These are phyloP conservation scores for Paedocypris sp. DNA, from an alignment of 2,113 vertebrate species.

Conservation along the genomic window DNA sequence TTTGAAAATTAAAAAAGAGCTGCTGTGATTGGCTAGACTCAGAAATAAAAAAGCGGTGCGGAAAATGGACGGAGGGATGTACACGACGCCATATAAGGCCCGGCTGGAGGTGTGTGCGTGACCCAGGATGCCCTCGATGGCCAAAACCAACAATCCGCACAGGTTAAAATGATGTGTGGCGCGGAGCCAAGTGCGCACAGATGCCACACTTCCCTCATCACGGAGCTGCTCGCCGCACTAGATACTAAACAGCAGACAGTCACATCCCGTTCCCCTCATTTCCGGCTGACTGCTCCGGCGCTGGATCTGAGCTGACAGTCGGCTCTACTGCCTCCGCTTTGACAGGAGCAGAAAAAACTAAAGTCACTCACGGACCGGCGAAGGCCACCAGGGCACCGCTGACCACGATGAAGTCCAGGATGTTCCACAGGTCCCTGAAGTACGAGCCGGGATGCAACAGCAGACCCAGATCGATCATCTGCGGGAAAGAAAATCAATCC, in stretches of 20 bases:
- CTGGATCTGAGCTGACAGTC: slow-evolving; percentile 26
- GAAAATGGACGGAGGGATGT: too few species aligned
- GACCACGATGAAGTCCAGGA: slow-evolving; percentile 98
- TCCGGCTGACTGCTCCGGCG: slow-evolving; percentile 17
- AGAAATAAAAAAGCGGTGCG: too few species aligned
- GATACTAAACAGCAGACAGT: slow-evolving; percentile 17
- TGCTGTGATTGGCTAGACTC: too few species aligned
- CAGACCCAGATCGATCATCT: slow-evolving; percentile 70
- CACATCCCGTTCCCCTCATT: slow-evolving; percentile 23
- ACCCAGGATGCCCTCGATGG: neutral
- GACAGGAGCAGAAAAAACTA: slow-evolving; percentile 1
- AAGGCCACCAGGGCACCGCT: slow-evolving; percentile 96
- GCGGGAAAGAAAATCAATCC: neutral
- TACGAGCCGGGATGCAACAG: slow-evolving; percentile 65
- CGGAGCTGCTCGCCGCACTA: neutral
- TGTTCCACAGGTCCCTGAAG: slow-evolving; percentile 79
- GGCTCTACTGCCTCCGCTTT: slow-evolving; percentile 3
- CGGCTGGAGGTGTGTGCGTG: slow-evolving; percentile 13
- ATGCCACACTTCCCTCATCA: neutral
- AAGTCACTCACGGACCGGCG: slow-evolving; percentile 87
- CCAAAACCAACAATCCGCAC: neutral
- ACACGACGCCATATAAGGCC: too few species aligned
- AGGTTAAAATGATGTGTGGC: slow-evolving; percentile 17
- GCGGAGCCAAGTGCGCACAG: neutral
- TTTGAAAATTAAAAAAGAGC: too few species aligned